A percentile compares a stretch with the other conserved stretches of the same genome.
phyloP scores from a whole-genome alignment of 2,113 vertebrate genomes.

The Datnioides undecimradiatus region DNA sequence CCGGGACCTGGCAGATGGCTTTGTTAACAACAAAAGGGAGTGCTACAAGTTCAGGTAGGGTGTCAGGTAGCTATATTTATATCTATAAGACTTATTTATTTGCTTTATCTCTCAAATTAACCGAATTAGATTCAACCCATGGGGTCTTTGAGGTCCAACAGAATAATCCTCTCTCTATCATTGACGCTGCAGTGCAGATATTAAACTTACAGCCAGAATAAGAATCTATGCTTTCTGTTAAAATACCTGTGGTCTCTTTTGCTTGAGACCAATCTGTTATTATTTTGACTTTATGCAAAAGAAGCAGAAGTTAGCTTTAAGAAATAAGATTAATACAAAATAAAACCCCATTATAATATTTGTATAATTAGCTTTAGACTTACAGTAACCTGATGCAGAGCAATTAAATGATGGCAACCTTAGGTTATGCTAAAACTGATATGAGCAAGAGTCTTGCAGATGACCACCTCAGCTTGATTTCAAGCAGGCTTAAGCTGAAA shows the following conservation, averaged over 20 bases:
- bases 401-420: not conserved
- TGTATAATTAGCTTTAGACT: not conserved
- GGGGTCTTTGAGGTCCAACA: not conserved
- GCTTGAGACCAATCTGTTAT: not conserved
- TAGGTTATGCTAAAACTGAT: not conserved
- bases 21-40: constrained; percentile 96
- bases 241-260: not conserved
- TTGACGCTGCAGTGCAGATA: not conserved
- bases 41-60: constrained; percentile 92
- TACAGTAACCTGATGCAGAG: not conserved
- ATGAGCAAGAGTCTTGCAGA: not conserved
- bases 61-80: not conserved
- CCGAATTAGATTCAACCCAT: not conserved
- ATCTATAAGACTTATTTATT: not conserved
- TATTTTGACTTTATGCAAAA: not conserved
- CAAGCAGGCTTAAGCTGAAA: not conserved
- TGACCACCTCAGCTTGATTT: not conserved
- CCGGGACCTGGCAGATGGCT: constrained; percentile 92
- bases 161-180: not conserved
- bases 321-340: not conserved
- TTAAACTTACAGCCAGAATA: not conserved
- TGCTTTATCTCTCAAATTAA: not conserved
- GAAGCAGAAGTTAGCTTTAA: not conserved
- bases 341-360: not conserved
- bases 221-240: not conserved